phyloP scores from a whole-genome alignment of 2,113 vertebrate genomes.

The Micronycteris hirsuta region DNA sequence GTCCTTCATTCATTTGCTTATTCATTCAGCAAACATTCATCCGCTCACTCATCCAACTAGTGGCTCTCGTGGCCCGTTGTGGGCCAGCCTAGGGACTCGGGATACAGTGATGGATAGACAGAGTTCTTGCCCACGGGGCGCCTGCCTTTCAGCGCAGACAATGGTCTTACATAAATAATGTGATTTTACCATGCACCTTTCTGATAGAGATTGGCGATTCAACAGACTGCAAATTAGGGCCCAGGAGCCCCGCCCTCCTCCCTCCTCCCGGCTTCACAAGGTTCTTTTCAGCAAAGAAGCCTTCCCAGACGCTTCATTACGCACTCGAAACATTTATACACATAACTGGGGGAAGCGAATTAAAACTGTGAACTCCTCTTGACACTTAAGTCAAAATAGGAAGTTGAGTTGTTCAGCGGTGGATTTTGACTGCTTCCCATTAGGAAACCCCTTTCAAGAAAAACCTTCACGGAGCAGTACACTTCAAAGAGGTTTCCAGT shows the following conservation, averaged over 20 bases:
- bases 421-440: conserved; percentile 46
- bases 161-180: background rate
- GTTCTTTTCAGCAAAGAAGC: conserved; percentile 8
- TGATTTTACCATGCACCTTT: background rate
- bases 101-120: background rate
- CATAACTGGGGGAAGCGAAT: conserved; percentile 3
- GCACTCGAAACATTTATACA: conserved; percentile 7
- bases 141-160: background rate
- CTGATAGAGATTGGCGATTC: background rate
- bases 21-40: background rate
- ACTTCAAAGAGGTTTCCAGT: conserved; percentile 52
- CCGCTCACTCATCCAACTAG: background rate
- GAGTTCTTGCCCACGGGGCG: background rate
- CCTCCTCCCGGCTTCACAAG: background rate
- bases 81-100: background rate
- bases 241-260: background rate
- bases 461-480: conserved; percentile 1
- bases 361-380: background rate
- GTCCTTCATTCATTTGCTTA: background rate
- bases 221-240: background rate
- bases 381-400: conserved; percentile 18
- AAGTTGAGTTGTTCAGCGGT: background rate
- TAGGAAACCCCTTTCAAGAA: conserved; percentile 42
- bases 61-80: background rate
- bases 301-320: conserved; percentile 14